Base-by-base conservation (phyloP, 2,797 vertebrate species). In the Tarsius wallacei region DNA sequence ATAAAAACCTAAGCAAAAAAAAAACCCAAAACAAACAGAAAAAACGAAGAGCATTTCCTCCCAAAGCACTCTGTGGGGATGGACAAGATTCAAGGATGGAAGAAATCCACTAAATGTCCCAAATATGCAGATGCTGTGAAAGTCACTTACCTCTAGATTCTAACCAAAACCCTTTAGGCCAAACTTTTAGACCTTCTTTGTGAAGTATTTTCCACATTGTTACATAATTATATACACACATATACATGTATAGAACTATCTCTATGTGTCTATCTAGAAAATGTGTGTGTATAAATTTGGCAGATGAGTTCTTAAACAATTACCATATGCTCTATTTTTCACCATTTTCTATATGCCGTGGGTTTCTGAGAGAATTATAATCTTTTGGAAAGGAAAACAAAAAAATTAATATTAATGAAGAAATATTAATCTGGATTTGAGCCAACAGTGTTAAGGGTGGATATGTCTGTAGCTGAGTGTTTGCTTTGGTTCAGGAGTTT, bases 361-460 rank as follows among this genome's bases (percentile, higher is more conserved):
- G 7, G 87, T 66, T 90, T 86, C 78, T 90, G 61, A 85, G 5
- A 95, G 26, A 12, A 90, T 13, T 33, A 61, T 14, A 70, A 22
- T 76, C 76, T 66, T 91, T 77, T 36, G 7, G 5, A 83, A 91
- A 77, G 90, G 10, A 81, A 92, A 95, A 89, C 0, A 83, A 15
- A 87, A 96, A 53, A 66, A 63, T 26, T 55, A 9, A 14, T 68
- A 95, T 77, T 71, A 85, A 88, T n/a, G 21, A 77, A 15, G 94
- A 96, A 90, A 77, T n/a, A 57, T 66, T 33, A 24, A 85, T 12
- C 36, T 22, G 0, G 0, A 42, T 91, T 96, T 84, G 61, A 87
- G 13, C 78, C 59, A 84, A 0, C 0, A 88, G 14, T 17, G 9
- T 55, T 84, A 86, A 80, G 21, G 57, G 49, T 82, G 80, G 42